Evolutionary conservation across 2,888 invertebrate genomes (phyloP).

Genomic region (Cryptus armator): DNA sequence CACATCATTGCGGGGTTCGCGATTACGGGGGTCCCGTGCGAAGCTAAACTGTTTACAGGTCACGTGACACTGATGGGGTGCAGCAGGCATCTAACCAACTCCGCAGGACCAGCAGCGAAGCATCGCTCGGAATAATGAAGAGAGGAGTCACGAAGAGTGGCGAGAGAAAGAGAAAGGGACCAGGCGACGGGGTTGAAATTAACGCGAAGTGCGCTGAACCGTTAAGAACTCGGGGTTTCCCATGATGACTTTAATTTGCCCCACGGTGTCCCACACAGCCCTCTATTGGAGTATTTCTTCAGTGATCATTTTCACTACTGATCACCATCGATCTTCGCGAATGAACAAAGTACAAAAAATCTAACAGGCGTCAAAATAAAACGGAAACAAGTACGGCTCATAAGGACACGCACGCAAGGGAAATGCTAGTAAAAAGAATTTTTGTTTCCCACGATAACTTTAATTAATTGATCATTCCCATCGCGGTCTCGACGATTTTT

Average conservation of each 20-base stretch:
- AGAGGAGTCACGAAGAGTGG: constrained; percentile 65
- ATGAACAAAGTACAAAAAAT: constrained; percentile 11
- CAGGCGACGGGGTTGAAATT: constrained; percentile 61
- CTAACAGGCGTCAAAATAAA: background rate
- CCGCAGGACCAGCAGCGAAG: constrained; percentile 62
- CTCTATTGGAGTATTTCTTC: background rate
- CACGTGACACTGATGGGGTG: constrained; percentile 78
- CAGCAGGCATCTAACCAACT: constrained; percentile 71
- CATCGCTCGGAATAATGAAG: constrained; percentile 75
- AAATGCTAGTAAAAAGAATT: constrained; percentile 31
- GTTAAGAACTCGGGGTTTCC: constrained; percentile 83
- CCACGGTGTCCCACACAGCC: constrained; percentile 55
- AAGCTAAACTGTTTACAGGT: constrained; percentile 79
- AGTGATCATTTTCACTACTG: constrained; percentile 44
- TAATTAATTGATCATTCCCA: constrained; percentile 22
- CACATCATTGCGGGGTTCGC: constrained; percentile 19
- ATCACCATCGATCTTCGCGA: constrained; percentile 43
- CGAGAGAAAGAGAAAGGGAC: constrained; percentile 60
- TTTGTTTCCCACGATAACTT: constrained; percentile 57
- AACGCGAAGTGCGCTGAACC: constrained; percentile 78
- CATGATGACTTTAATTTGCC: constrained; percentile 83
- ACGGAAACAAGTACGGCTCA: background rate
- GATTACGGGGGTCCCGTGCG: constrained; percentile 46
- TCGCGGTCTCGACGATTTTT: constrained; percentile 44
- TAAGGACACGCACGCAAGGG: background rate